Evolutionary conservation across 2,888 invertebrate species (phyloP), one percentile per base, ranked within the genome.

Genomic region (Holacanthella duospinosa): DNA sequence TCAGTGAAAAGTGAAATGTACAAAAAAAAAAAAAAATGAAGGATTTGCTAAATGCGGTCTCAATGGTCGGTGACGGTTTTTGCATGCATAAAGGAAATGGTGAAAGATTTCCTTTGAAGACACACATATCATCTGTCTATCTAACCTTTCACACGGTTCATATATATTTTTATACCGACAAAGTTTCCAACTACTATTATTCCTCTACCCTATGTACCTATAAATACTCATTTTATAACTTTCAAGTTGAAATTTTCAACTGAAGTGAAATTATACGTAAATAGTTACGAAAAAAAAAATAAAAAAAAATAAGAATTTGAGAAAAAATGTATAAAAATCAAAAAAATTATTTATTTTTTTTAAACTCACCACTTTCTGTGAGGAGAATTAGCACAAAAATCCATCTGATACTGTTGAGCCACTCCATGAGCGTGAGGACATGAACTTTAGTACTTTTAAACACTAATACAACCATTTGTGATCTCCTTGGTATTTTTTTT

Each of bases 361-460:
- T n/a, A 48, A 21, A 48, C 71, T 71, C 63, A 71, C 71, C 71
- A 62, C 71, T 68, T 57, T 71, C 69, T 43, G 68, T 71, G 64
- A 71, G 68, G 44, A 71, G 64, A 63, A 71, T 66, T 59, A 71
- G 67, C 29, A 71, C 65, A 43, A 71, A 67, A 60, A 71, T 70
- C 71, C 71, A 71, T 62, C 68, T 66, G 61, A 69, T 66, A 65
- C 67, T 67, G 57, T 67, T 68, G 65, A 70, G 66, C 60, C 66
- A 63, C 64, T 71, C 71, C 68, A 69, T 68, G 64, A 69, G 48
- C 21, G 19, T 48, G 4, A 21, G 12, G n/a, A 48, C 48, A 48
- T 48, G 48, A 48, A 48, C 48, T n/a, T 21, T 48, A 16, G 48
- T 48, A 9, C 48, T 48, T 48, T 9, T 9, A 48, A 48, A 9